Conservation (phyloP, 1,140 invertebrate species). For the Mya arenaria region DNA sequence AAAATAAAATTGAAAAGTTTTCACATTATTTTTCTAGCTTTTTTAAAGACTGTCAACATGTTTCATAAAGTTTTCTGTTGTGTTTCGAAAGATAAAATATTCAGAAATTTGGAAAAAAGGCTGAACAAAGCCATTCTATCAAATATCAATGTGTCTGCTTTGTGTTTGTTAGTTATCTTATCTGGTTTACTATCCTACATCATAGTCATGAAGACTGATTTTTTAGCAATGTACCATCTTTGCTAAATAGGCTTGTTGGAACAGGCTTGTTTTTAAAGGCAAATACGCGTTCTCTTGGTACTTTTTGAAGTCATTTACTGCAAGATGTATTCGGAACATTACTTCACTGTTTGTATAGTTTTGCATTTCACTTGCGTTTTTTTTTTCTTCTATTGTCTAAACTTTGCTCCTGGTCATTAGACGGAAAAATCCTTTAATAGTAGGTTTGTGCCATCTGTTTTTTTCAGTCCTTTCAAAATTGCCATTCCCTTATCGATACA, state of each 20-base stretch:
- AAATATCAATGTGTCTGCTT: not conserved
- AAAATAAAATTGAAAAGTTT: not conserved
- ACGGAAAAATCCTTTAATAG: not conserved
- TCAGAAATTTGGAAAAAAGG: not conserved
- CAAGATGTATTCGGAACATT: not conserved
- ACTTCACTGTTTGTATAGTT: not conserved
- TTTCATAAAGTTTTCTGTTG: not conserved
- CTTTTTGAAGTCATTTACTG: not conserved
- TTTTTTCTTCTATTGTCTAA: not conserved
- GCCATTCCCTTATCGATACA: not conserved
- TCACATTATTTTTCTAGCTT: not conserved
- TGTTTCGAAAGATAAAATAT: not conserved
- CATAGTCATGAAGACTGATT: not conserved
- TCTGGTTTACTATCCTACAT: not conserved
- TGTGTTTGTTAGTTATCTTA: not conserved
- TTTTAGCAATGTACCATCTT: not conserved
- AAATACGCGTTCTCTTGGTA: not conserved
- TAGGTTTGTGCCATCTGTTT: not conserved
- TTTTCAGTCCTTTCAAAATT: not conserved
- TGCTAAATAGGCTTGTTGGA: not conserved
- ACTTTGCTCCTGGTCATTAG: not conserved
- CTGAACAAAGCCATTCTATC: not conserved
- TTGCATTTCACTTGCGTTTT: not conserved
- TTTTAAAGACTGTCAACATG: not conserved
- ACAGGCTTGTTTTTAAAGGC: not conserved